Percentiles rank a stretch among this genome's conserved stretches.
Conservation (phyloP, 37 sponge, comb jelly and placozoan genomes). For the Beroe ovata region DNA sequence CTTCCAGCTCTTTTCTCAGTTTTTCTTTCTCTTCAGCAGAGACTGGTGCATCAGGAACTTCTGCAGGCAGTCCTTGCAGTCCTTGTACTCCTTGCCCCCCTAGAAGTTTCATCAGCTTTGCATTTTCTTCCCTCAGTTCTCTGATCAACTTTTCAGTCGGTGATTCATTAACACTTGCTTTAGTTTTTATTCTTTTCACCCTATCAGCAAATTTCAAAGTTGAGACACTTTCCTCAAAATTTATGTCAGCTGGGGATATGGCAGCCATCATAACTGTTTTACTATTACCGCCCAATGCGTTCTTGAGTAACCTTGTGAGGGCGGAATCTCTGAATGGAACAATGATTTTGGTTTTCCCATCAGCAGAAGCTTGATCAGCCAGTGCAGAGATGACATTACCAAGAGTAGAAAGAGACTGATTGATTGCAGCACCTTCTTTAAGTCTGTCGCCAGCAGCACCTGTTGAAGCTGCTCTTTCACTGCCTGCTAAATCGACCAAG, state of each 20-base stretch:
- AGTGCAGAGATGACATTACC: constrained; percentile 76
- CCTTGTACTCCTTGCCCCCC: no score
- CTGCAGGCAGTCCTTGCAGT: constrained; percentile 18
- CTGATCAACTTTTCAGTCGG: constrained; percentile 78
- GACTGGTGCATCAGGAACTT: neutral
- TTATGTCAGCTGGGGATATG: constrained; percentile 78
- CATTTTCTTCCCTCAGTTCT: constrained; percentile 80
- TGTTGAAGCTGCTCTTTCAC: constrained; percentile 83
- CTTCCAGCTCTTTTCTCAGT: constrained; percentile 72
- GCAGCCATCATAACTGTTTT: constrained; percentile 85
- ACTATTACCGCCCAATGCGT: constrained; percentile 80
- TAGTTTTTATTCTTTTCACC: constrained; percentile 75
- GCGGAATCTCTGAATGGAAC: constrained; percentile 82
- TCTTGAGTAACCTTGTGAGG: constrained; percentile 81
- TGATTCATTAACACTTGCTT: constrained; percentile 75
- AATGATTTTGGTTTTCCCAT: constrained; percentile 9
- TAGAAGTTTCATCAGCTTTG: constrained; percentile 69
- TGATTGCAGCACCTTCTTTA: constrained; percentile 83
- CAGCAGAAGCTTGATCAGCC: constrained; percentile 21
- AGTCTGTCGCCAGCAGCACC: constrained; percentile 79
- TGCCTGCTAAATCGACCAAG: constrained; percentile 81
- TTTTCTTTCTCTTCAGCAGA: constrained; percentile 68
- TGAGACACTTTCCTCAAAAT: constrained; percentile 80
- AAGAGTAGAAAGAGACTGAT: constrained; percentile 77
- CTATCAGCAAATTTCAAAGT: constrained; percentile 81